phyloP scores from a whole-genome alignment of 2,888 invertebrate genomes.

The Oscheius sp. region DNA sequence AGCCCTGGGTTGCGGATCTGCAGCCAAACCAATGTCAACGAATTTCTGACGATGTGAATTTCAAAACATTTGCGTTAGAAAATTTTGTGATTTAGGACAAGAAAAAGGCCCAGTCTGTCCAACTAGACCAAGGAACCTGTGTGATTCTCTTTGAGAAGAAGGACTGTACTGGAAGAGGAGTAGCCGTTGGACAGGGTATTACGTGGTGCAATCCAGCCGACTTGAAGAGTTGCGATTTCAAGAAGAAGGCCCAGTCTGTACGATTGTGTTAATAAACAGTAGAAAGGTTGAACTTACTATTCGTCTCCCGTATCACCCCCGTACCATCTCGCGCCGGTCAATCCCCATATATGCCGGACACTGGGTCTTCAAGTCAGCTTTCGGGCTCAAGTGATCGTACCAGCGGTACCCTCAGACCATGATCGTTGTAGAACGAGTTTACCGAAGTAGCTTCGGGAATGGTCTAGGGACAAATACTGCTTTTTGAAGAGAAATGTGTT shows the following conservation, averaged over 20 bases:
- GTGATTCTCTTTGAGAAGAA: conserved; percentile 19
- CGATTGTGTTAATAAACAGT: background rate
- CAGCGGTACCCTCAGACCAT: too few relatives aligned
- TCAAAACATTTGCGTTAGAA: background rate
- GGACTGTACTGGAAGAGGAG: conserved; percentile 17
- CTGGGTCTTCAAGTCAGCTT: too few relatives aligned
- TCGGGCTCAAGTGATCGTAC: too few relatives aligned
- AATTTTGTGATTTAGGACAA: background rate
- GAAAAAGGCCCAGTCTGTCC: conserved; percentile 12
- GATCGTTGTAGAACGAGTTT: too few relatives aligned
- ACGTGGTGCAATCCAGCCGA: conserved; percentile 9
- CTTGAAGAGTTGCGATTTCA: conserved; percentile 17
- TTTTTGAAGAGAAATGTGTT: too few relatives aligned
- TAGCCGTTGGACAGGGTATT: background rate
- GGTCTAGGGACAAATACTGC: too few relatives aligned
- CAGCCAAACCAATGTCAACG: background rate
- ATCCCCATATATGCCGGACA: too few relatives aligned
- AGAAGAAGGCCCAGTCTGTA: conserved; percentile 17
- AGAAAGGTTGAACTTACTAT: background rate
- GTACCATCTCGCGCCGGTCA: too few relatives aligned
- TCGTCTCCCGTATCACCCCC: too few relatives aligned
- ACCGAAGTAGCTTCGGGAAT: too few relatives aligned
- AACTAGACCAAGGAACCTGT: conserved; percentile 4
- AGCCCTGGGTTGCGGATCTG: background rate
- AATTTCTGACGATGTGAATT: conserved; percentile 14